Evolutionary conservation across 1,140 invertebrate genomes (phyloP), one percentile per base, ranked within the genome.

Genomic region (Hydropsyche tenuis): DNA sequence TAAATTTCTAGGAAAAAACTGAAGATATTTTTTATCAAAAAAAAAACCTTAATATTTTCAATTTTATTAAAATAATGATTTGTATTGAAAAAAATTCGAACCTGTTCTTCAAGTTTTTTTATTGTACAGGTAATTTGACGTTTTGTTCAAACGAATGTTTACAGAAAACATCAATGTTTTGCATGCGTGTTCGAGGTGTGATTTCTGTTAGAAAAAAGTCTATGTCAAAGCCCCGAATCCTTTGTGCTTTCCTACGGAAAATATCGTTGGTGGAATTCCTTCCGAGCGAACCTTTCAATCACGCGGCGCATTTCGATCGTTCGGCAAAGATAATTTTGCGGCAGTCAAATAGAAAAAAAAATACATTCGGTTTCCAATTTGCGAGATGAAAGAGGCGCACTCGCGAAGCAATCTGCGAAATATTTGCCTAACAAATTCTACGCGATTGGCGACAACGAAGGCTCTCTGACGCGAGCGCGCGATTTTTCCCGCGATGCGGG

Each of bases 301-400:
- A 75, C 45, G 70, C 62, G 43, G 22, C 6, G 42, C 80, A 27
- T 25, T 80, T 79, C 82, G 79, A 82, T 80, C 79, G 23, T 70
- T 75, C 79, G 72, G 77, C 78, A 78, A 75, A 76, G 75, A 74
- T 79, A 70, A 70, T 70, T 70, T 70, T 43, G 68, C 68, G 48
- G 37, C 68, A 60, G 51, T 43, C 48, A 42, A 70, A 60, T 70
- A 70, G 51, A 70, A 73, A 70, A 76, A 25, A 72, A 37, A 64
- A 37, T 37, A 37, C 30, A 37, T 72, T 72, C 72, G 37, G 56
- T 56, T 69, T 73, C 72, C 75, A 77, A 77, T 77, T 77, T 77
- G 72, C 69, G 64, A 74, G 72, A 74, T 74, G 72, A 74, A 77
- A 77, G 72, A 46, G 37, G 65, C 71, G 48, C 74, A 56, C 18